A percentile compares a stretch with the other conserved stretches of the same genome.
These are phyloP conservation scores for Panopea generosa DNA, from an alignment of 2,888 invertebrate genomes.

Conservation along the genomic window DNA sequence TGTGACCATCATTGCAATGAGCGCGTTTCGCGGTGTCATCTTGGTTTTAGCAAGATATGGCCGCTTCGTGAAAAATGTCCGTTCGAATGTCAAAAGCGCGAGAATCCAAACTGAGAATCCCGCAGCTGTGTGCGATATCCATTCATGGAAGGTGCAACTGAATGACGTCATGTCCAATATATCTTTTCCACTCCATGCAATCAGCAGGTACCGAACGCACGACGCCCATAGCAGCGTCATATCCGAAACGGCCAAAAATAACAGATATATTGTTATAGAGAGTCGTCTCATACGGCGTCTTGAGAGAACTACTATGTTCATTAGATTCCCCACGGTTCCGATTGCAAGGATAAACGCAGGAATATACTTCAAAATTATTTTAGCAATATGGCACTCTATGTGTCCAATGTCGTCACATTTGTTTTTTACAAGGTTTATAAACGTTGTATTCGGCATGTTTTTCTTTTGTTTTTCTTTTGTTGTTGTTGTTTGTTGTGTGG, in stretches of 20 bases:
- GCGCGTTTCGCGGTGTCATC: constrained; percentile 18
- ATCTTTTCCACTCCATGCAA: neutral
- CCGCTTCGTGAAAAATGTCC: constrained; percentile 15
- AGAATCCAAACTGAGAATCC: constrained; percentile 22
- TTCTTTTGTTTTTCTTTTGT: too few relatives aligned
- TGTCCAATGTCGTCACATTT: too few relatives aligned
- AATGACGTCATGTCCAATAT: constrained; percentile 2
- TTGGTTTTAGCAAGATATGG: constrained; percentile 3
- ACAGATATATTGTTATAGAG: constrained; percentile 21
- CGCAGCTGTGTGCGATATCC: constrained; percentile 19
- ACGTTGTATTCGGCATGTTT: too few relatives aligned
- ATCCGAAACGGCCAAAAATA: constrained; percentile 30
- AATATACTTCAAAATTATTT: constrained; percentile 15
- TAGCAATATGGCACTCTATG: constrained; percentile 4
- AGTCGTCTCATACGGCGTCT: constrained; percentile 3
- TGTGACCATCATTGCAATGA: neutral
- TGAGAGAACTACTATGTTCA: constrained; percentile 20
- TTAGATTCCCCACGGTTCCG: constrained; percentile 30
- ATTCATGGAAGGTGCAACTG: constrained; percentile 12
- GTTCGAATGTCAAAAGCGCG: constrained; percentile 24
- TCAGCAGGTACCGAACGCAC: neutral
- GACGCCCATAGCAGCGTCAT: constrained; percentile 25
- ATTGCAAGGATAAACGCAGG: constrained; percentile 10
- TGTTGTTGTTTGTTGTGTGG: too few relatives aligned
- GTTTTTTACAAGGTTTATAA: too few relatives aligned